These are phyloP conservation scores for Bacillus rossius DNA, from an alignment of 1,140 invertebrate species.

Conservation along the genomic window DNA sequence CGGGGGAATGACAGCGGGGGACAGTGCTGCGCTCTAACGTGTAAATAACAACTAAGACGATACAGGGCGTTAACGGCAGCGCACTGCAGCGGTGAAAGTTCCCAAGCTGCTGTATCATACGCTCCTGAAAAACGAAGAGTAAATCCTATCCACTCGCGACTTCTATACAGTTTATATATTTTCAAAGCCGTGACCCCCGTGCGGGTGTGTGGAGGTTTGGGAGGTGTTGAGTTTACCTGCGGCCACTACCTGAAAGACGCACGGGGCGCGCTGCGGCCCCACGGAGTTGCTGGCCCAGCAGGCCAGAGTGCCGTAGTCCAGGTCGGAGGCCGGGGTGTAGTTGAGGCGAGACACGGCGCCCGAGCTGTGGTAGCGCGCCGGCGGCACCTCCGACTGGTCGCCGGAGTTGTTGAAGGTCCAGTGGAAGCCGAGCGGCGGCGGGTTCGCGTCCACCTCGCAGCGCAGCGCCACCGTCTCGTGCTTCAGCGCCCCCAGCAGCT, in stretches of 20 bases:
- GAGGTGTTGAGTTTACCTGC: no score
- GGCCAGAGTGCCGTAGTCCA: slow-evolving; percentile 82
- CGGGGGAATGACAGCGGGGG: no score
- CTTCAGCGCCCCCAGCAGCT: slow-evolving; percentile 74
- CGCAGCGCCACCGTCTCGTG: slow-evolving; percentile 75
- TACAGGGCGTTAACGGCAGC: no score
- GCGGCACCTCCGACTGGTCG: slow-evolving; percentile 68
- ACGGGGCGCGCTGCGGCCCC: slow-evolving; percentile 75
- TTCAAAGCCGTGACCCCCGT: no score
- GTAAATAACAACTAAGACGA: no score
- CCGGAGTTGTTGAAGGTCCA: slow-evolving; percentile 88
- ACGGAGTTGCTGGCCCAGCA: slow-evolving; percentile 80
- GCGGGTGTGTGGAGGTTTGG: no score
- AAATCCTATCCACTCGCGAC: no score
- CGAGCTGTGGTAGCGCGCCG: slow-evolving; percentile 53
- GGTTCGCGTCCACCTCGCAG: slow-evolving; percentile 83
- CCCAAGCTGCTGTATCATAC: no score
- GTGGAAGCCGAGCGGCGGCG: slow-evolving; percentile 69
- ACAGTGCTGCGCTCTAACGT: no score
- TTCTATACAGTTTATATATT: no score
- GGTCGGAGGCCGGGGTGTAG: slow-evolving; percentile 77
- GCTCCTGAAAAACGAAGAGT: no score
- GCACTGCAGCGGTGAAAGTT: no score
- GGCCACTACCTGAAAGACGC: slow-evolving; percentile 75
- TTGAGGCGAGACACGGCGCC: slow-evolving; percentile 68